phyloP scores from a whole-genome alignment of 2,113 vertebrate species.

The Prinia subflava region DNA sequence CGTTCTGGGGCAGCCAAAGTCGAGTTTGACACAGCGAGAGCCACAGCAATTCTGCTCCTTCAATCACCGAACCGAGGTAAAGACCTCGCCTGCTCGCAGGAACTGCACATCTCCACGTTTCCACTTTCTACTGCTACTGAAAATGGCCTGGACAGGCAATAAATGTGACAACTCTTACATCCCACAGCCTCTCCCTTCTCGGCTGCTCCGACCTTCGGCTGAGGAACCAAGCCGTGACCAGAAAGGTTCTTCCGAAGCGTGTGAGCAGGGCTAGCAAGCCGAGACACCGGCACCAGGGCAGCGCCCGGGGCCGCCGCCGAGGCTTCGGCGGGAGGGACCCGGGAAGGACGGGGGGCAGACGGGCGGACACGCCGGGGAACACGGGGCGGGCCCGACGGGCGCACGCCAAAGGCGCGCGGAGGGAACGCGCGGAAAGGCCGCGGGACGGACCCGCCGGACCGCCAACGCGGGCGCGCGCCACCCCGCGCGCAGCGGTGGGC shows the following conservation, averaged over 20 bases:
- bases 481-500: accelerated
- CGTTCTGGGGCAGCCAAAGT: too few relatives aligned
- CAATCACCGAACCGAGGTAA: accelerated
- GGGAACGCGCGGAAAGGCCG: accelerated
- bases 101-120: accelerated
- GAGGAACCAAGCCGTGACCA: too few relatives aligned
- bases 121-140: neutral
- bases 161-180: accelerated
- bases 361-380: too few relatives aligned
- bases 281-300: neutral
- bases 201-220: neutral
- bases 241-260: accelerated
- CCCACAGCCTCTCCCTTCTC: neutral
- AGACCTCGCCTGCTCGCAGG: neutral
- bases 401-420: too few relatives aligned
- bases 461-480: accelerated
- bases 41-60: neutral
- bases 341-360: too few relatives aligned
- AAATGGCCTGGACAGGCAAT: accelerated
- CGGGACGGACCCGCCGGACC: accelerated
- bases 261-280: neutral
- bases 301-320: accelerated
- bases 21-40: neutral
- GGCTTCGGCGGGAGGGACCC: too few relatives aligned
- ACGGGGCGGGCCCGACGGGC: neutral